Evolutionary conservation across 2,888 invertebrate species (phyloP), one percentile per base, ranked within the genome.

Genomic region (Plutella xylostella): DNA sequence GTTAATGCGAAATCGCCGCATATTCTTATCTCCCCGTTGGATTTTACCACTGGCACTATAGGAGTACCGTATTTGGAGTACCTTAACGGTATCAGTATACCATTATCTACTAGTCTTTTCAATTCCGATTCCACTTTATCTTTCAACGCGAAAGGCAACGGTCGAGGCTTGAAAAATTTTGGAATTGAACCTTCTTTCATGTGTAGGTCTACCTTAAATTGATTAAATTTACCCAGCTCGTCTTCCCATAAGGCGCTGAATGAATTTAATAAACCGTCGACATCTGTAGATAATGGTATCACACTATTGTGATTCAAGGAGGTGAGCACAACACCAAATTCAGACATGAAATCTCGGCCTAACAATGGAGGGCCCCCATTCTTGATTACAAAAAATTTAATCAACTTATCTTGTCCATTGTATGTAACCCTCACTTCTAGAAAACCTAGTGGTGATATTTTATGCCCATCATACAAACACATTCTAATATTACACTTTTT

Each of bases 21-120:
- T 18, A 35, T 7, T 15, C 35, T 35, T 5, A 35, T 35, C 18
- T 35, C 19, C 6, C 19, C 19, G 19, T 35, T 19, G 12, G 15
- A 37, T 44, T 52, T 53, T 9, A 52, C 15, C 15, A 55, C 51
- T 15, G 51, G 50, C 9, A 56, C 55, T 5, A 15, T 35, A 15
- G 35, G 35, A 18, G 18, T 35, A 11, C 18, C 35, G 15, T 15
- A 35, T 18, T 35, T 18, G 11, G 35, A 35, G 15, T 12, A 18
- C 6, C 18, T 15, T 11, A 35, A 17, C 2, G 35, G 18, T 35
- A 15, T 9, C 12, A 35, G 18, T 15, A 35, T 15, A 35, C 35
- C 35, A 6, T 18, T 12, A 7, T 9, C 12, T 18, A 18, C 35
- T 5, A 35, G 35, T 15, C 35, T 35, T n/a, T 35, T 12, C 15